Conservation (phyloP, 2,888 invertebrate genomes). For the Hydrotaea diabolus region DNA sequence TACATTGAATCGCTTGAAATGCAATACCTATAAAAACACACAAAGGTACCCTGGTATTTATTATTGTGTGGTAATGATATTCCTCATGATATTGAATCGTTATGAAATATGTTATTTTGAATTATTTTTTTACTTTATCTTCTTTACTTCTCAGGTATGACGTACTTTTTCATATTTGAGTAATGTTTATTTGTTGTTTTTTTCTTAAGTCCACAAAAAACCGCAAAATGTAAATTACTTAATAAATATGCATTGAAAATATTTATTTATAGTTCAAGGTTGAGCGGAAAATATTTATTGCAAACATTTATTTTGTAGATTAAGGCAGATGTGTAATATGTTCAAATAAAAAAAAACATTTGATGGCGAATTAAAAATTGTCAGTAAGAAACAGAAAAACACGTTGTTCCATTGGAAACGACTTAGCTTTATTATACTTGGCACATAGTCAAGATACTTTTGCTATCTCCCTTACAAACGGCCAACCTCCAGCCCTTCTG, state of each 20-base stretch:
- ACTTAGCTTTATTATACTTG: too few species aligned
- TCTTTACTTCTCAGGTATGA: neutral
- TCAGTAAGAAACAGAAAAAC: too few species aligned
- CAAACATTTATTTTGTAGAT: neutral
- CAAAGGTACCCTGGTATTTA: too few species aligned
- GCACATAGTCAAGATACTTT: too few species aligned
- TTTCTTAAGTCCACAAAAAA: neutral
- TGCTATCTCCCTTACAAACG: too few species aligned
- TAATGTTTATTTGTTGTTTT: neutral
- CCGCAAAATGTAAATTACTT: neutral
- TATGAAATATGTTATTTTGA: neutral
- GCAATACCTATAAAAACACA: too few species aligned
- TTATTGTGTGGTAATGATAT: too few species aligned
- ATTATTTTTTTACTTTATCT: neutral
- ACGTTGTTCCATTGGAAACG: too few species aligned
- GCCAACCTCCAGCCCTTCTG: too few species aligned
- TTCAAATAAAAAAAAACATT: slow-evolving; percentile 8
- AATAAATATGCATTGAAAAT: neutral
- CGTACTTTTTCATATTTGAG: neutral
- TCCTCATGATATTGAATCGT: neutral
- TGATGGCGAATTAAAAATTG: neutral
- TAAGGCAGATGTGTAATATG: neutral
- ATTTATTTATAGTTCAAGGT: slow-evolving; percentile 33
- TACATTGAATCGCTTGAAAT: too few species aligned
- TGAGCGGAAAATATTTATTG: neutral